Evolutionary conservation across 2,113 vertebrate species (phyloP), one percentile per base, ranked within the genome.

Genomic region (Nasalis larvatus): DNA sequence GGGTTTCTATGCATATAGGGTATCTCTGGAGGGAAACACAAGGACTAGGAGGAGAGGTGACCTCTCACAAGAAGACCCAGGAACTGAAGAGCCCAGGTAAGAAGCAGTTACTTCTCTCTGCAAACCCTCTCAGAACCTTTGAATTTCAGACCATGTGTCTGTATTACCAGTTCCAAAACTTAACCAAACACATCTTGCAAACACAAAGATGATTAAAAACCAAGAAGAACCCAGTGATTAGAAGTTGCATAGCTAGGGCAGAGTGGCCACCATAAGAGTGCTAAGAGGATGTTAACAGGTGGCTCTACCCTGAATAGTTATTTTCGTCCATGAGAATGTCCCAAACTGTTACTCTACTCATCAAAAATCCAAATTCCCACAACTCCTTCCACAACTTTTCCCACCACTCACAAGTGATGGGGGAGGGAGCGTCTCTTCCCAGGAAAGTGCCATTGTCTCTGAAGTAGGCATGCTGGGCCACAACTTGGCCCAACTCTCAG

Each of bases 201-300:
- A n/a, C 40, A 81, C 30, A 69, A 42, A 69, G 78, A 37, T 52
- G 27, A 56, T 45, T 42, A 32, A 45, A 58, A 74, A 7, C 23
- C 14, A 68, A 81, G 56, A 87, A 37, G 37, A 71, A 58, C 27
- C 7, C 58, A 49, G 69, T 42, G 35, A 45, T 4, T 9, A 63
- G 37, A 83, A 54, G 63, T 2, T 1, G 0, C 27, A 49, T 0
- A 47, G 32, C 18, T 23, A 20, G 66, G 30, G 8, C 23, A 77
- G n/a, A 30, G 21, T 1, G 2, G 2, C 18, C 20, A 27, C 2
- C 0, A 21, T 1, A 8, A 21, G 40, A 21, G 40, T 21, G 47
- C 8, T 6, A 47, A n/a, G 16, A 42, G 23, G 6, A 17, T 4
- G 8, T 37, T 14, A 69, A 52, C 49, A 66, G 60, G 9, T 10